Conservation (phyloP, 2,888 invertebrate genomes). For the Cosmopolites sordidus region DNA sequence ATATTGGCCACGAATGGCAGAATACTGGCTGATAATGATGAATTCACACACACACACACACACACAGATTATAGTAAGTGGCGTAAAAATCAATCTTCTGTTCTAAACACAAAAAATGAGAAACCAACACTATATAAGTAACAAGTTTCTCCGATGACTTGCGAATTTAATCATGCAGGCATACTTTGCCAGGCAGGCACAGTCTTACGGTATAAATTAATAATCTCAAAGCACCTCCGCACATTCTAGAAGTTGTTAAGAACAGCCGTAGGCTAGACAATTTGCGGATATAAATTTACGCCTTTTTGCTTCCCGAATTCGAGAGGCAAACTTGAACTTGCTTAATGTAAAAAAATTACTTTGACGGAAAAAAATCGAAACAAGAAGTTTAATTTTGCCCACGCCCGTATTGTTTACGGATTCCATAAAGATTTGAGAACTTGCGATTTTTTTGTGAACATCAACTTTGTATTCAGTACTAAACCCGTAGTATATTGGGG, state of each 20-base stretch:
- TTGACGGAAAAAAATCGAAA: background rate
- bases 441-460: no score
- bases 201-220: conserved; percentile 19
- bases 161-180: conserved; percentile 18
- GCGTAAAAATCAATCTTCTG: no score
- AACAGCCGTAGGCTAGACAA: conserved; percentile 12
- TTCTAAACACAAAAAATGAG: background rate
- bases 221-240: conserved; percentile 20
- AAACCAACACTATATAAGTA: conserved; percentile 7
- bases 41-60: no score
- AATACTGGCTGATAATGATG: no score
- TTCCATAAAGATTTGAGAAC: no score
- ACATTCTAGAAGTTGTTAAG: conserved; percentile 20
- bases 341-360: background rate
- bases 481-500: no score
- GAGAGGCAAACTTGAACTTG: background rate
- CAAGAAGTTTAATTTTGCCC: background rate
- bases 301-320: conserved; percentile 2
- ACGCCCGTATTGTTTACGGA: background rate
- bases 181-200: conserved; percentile 23
- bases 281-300: conserved; percentile 16
- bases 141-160: conserved; percentile 22
- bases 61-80: no score
- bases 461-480: no score
- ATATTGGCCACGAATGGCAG: no score